These are phyloP conservation scores for Ciconia boyciana DNA, from an alignment of 2,113 vertebrate species.

Conservation along the genomic window DNA sequence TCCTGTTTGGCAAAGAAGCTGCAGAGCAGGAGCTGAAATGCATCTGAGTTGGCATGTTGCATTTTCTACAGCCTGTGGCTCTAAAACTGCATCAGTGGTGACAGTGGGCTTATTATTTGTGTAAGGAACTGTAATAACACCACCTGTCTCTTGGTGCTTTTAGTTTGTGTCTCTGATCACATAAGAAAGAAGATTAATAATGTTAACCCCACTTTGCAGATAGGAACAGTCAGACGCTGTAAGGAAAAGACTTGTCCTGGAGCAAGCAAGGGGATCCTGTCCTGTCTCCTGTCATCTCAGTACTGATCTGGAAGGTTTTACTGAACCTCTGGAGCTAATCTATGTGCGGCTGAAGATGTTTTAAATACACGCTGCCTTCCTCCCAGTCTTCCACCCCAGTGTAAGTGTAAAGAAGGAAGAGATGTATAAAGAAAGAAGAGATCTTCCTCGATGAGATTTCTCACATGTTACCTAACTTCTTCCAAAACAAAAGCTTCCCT, in stretches of 20 bases:
- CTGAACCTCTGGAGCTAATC: neutral
- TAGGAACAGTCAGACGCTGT: neutral
- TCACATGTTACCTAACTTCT: neutral
- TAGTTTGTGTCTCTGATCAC: neutral
- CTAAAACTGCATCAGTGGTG: neutral
- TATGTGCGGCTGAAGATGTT: neutral
- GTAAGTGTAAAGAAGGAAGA: neutral
- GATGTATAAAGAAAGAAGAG: neutral
- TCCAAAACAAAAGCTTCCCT: neutral
- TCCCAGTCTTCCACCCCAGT: neutral
- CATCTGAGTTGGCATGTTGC: neutral
- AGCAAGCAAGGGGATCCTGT: neutral
- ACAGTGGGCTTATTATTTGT: neutral
- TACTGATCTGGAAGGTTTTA: neutral
- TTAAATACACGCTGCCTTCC: neutral
- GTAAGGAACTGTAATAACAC: neutral
- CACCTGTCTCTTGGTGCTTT: neutral
- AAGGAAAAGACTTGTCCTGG: neutral
- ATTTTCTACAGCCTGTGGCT: neutral
- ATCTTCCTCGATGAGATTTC: neutral
- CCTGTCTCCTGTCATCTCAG: neutral
- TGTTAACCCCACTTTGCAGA: neutral
- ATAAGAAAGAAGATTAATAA: neutral
- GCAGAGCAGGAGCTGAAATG: neutral
- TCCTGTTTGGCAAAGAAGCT: neutral